Conservation (phyloP, 2,888 invertebrate species). For the Hypercompe scribonia region DNA sequence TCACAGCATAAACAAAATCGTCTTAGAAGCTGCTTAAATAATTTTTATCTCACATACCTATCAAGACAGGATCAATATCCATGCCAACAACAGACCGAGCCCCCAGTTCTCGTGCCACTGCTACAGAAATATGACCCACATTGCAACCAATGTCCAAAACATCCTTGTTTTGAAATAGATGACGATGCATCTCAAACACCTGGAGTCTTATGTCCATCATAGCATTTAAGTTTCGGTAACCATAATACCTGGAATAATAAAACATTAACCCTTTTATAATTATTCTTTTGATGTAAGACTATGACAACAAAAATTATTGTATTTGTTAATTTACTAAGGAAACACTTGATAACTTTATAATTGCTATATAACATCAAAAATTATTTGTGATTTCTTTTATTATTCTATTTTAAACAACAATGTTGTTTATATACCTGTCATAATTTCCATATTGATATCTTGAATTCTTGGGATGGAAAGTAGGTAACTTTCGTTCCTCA, state of each 20-base stretch:
- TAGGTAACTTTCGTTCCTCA: constrained; percentile 84
- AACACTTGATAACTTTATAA: neutral
- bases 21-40: neutral
- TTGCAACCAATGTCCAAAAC: constrained; percentile 99
- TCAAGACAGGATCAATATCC: constrained; percentile 96
- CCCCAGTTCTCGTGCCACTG: constrained; percentile 94
- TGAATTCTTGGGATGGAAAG: constrained; percentile 91
- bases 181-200: constrained; percentile 91
- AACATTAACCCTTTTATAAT: neutral
- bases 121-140: constrained; percentile 97
- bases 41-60: constrained; percentile 77
- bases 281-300: neutral
- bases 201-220: constrained; percentile 94
- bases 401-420: neutral
- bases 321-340: neutral
- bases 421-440: constrained; percentile 87
- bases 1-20: neutral
- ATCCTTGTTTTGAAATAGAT: constrained; percentile 95
- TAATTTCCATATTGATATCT: constrained; percentile 98
- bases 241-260: constrained; percentile 92
- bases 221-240: constrained; percentile 94
- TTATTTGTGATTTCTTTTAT: neutral
- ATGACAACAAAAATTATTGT: neutral
- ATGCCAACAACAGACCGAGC: constrained; percentile 96
- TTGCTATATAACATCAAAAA: neutral